These are phyloP conservation scores for Caenorhabditis uteleia DNA, from an alignment of 2,888 invertebrate species.

Conservation along the genomic window DNA sequence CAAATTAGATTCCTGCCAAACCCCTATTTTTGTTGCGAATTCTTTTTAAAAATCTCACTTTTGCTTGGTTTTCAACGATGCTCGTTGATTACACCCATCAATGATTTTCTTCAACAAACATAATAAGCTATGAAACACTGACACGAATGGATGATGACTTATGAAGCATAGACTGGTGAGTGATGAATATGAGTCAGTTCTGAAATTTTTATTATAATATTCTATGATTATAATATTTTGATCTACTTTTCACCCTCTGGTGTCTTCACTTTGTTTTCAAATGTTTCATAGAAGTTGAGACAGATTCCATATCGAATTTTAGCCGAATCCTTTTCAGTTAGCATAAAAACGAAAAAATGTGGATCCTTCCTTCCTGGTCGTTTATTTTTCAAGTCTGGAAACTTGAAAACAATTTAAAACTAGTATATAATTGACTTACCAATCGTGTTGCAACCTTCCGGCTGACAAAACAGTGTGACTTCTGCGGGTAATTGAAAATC, in stretches of 20 bases:
- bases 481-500: slow-evolving; percentile 96
- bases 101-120: slow-evolving; percentile 92
- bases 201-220: slow-evolving; percentile 20
- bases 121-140: slow-evolving; percentile 95
- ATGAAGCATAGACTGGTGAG: slow-evolving; percentile 94
- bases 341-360: slow-evolving; percentile 88
- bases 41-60: slow-evolving; percentile 28
- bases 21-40: neutral
- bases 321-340: slow-evolving; percentile 99
- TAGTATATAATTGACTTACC: slow-evolving; percentile 6
- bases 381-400: slow-evolving; percentile 68
- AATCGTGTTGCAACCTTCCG: slow-evolving; percentile 87
- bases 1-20: slow-evolving; percentile 87
- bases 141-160: slow-evolving; percentile 98
- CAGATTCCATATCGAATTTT: slow-evolving; percentile 91
- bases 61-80: slow-evolving; percentile 34
- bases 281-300: slow-evolving; percentile 81
- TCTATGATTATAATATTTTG: slow-evolving; percentile 4
- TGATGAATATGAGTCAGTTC: slow-evolving; percentile 73
- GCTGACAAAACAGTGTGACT: slow-evolving; percentile 99
- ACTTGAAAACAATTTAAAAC: neutral
- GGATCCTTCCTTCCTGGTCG: slow-evolving; percentile 80
- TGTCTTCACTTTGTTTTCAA: slow-evolving; percentile 30
- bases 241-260: slow-evolving; percentile 10
- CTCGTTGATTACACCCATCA: slow-evolving; percentile 91